Conservation (phyloP, 2,888 invertebrate species). For the Thymelicus lineola region DNA sequence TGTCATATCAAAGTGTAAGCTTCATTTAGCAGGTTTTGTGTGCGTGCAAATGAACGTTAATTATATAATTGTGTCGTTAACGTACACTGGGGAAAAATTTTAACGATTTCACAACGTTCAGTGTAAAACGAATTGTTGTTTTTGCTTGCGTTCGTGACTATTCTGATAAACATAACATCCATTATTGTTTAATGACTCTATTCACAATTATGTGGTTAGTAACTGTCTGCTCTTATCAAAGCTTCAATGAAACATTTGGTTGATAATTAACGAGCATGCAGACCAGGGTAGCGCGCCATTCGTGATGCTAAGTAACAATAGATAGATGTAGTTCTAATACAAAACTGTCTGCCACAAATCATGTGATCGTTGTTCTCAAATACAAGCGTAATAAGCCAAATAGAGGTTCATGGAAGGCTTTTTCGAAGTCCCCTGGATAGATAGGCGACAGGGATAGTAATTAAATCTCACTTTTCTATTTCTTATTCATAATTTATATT, state of each 20-base stretch:
- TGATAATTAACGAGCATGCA: neutral
- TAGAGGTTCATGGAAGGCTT: too few relatives aligned
- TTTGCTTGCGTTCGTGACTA: slow-evolving; percentile 56
- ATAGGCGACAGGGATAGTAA: too few relatives aligned
- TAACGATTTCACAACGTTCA: slow-evolving; percentile 67
- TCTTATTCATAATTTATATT: too few relatives aligned
- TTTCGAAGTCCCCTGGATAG: too few relatives aligned
- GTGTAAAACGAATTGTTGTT: slow-evolving; percentile 58
- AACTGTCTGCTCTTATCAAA: slow-evolving; percentile 1
- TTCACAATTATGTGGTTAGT: slow-evolving; percentile 23
- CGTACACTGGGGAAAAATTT: slow-evolving; percentile 69
- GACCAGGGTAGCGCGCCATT: neutral
- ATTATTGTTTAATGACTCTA: slow-evolving; percentile 36
- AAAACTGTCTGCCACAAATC: too few relatives aligned
- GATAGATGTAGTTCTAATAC: too few relatives aligned
- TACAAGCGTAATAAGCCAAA: too few relatives aligned
- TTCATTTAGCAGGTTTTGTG: slow-evolving; percentile 72
- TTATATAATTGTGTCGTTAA: slow-evolving; percentile 71
- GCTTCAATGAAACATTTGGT: slow-evolving; percentile 23
- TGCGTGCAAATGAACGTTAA: slow-evolving; percentile 75
- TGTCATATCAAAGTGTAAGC: slow-evolving; percentile 80
- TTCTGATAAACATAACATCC: slow-evolving; percentile 35
- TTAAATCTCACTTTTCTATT: too few relatives aligned
- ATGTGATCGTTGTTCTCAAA: too few relatives aligned
- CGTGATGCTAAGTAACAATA: too few relatives aligned